phyloP scores from a whole-genome alignment of 2,797 vertebrate genomes.

The Acanthurus lineatus region DNA sequence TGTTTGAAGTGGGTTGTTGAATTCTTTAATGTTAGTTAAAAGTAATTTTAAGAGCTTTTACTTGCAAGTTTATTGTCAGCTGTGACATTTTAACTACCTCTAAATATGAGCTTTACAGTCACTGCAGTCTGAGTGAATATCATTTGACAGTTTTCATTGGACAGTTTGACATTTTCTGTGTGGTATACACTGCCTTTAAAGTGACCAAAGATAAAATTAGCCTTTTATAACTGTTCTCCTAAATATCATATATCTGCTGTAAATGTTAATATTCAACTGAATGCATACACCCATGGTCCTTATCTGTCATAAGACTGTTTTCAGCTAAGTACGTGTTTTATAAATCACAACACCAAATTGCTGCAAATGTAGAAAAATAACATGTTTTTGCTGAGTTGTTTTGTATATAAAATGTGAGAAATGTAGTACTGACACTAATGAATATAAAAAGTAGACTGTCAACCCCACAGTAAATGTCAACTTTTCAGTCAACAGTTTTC shows the following conservation, averaged over 20 bases:
- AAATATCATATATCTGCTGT: background rate
- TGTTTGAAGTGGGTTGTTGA: conserved; percentile 21
- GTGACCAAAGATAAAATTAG: background rate
- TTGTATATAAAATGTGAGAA: background rate
- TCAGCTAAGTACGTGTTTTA: background rate
- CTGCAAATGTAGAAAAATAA: background rate
- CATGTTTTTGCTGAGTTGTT: background rate
- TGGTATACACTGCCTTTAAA: background rate
- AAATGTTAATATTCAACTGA: too few relatives aligned
- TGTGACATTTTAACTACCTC: background rate
- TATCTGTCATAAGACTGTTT: background rate
- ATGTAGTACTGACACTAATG: background rate
- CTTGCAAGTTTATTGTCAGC: background rate
- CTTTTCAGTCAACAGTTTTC: background rate
- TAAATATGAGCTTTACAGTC: background rate
- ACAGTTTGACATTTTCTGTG: conserved; percentile 2
- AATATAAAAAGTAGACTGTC: background rate
- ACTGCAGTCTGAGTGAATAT: background rate
- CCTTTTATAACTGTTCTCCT: background rate
- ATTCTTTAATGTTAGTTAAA: background rate
- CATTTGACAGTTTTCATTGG: background rate
- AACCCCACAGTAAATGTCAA: background rate
- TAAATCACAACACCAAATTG: background rate
- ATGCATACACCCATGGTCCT: background rate
- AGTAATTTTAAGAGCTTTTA: conserved; percentile 4